Evolutionary conservation across 2,888 invertebrate genomes (phyloP).

Genomic region (Onthophagus sagittarius): DNA sequence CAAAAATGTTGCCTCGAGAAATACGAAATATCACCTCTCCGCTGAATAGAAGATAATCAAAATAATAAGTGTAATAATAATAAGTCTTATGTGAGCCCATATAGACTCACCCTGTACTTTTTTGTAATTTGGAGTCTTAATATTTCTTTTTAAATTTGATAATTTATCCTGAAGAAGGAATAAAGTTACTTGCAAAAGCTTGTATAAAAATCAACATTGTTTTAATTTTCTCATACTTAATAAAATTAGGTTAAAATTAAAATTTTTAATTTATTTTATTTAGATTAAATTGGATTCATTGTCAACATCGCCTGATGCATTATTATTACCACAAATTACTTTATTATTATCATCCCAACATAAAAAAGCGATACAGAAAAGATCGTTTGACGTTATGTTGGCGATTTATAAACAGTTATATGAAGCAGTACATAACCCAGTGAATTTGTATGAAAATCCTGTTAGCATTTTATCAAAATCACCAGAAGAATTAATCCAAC

Average conservation of each 20-base stretch:
- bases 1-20: no score
- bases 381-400: constrained; percentile 81
- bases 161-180: no score
- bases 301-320: constrained; percentile 76
- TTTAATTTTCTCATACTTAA: no score
- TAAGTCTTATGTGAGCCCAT: no score
- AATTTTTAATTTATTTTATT: constrained; percentile 35
- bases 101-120: no score
- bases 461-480: constrained; percentile 67
- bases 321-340: constrained; percentile 81
- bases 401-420: constrained; percentile 86
- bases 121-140: no score
- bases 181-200: no score
- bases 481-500: constrained; percentile 67
- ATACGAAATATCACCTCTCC: no score
- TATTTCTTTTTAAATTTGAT: no score
- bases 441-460: constrained; percentile 75
- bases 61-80: no score
- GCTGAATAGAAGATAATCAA: no score
- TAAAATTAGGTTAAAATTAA: neutral
- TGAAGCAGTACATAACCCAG: constrained; percentile 72
- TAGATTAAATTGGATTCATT: constrained; percentile 86
- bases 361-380: constrained; percentile 67
- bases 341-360: constrained; percentile 77
- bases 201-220: no score